These are phyloP conservation scores for Grammomys surdaster DNA, from an alignment of 2,113 vertebrate species.

Conservation along the genomic window DNA sequence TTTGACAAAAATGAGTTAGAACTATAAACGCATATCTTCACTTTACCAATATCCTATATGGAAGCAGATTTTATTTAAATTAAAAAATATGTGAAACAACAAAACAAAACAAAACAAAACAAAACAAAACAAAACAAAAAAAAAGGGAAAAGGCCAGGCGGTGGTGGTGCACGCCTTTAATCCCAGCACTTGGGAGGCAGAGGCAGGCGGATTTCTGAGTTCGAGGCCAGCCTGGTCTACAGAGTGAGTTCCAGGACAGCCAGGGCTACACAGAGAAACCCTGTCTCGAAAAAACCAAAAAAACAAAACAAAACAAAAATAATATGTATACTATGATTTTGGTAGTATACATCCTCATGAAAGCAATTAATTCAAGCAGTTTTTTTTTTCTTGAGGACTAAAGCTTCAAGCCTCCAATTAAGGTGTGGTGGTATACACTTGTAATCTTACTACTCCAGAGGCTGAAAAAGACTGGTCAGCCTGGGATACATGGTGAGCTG, in stretches of 20 bases:
- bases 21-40: slow-evolving; percentile 58
- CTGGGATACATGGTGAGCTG: not conserved
- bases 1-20: slow-evolving; percentile 48
- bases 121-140: too few species aligned
- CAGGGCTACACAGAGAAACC: too few species aligned
- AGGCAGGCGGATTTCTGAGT: too few species aligned
- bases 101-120: too few species aligned
- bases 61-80: slow-evolving; percentile 62
- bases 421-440: not conserved
- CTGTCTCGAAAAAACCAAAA: too few species aligned
- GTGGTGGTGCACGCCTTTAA: too few species aligned
- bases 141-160: too few species aligned
- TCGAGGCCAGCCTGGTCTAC: too few species aligned
- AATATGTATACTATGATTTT: slow-evolving; percentile 35
- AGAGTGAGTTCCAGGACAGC: too few species aligned
- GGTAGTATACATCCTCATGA: slow-evolving; percentile 62
- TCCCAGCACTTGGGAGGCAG: too few species aligned
- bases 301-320: too few species aligned
- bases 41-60: slow-evolving; percentile 44
- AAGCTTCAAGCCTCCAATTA: slow-evolving; percentile 65
- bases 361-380: slow-evolving; percentile 60
- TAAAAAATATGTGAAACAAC: not conserved
- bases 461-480: not conserved
- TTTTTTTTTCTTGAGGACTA: slow-evolving; percentile 64
- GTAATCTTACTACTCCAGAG: not conserved